A percentile compares a stretch with the other conserved stretches of the same genome.
Evolutionary conservation across 2,113 vertebrate genomes (phyloP).

Genomic region (Atlantisia rogersi): DNA sequence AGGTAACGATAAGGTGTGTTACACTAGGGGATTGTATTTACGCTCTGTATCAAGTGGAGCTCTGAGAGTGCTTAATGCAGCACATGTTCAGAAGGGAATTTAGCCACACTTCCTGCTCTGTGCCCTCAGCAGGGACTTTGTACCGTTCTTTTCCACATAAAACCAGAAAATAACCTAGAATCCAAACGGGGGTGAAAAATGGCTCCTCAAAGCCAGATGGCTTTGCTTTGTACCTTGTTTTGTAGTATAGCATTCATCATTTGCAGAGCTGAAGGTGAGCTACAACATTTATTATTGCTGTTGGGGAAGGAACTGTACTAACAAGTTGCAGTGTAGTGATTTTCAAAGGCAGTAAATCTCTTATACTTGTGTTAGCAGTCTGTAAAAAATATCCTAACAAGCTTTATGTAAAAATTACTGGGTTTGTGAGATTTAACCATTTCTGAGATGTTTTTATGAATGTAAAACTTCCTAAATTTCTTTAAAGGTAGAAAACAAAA

Average conservation of each 20-base stretch:
- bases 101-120: neutral
- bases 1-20: accelerated
- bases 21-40: neutral
- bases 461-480: neutral
- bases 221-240: neutral
- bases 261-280: conserved; percentile 15
- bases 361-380: neutral
- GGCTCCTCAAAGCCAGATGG: neutral
- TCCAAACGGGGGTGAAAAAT: neutral
- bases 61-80: neutral
- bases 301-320: neutral
- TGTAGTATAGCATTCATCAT: neutral
- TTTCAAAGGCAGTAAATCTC: neutral
- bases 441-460: neutral
- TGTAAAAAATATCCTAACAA: neutral
- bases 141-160: neutral
- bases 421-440: neutral
- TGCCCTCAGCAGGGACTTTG: conserved; percentile 1
- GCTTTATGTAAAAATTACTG: neutral
- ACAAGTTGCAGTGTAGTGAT: neutral
- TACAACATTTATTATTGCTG: neutral
- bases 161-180: neutral
- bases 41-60: neutral
- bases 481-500: neutral
- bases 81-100: neutral